A percentile compares a stretch with the other conserved stretches of the same genome.
These are phyloP conservation scores for Cephalotes varians DNA, from an alignment of 2,888 invertebrate species.

Conservation along the genomic window DNA sequence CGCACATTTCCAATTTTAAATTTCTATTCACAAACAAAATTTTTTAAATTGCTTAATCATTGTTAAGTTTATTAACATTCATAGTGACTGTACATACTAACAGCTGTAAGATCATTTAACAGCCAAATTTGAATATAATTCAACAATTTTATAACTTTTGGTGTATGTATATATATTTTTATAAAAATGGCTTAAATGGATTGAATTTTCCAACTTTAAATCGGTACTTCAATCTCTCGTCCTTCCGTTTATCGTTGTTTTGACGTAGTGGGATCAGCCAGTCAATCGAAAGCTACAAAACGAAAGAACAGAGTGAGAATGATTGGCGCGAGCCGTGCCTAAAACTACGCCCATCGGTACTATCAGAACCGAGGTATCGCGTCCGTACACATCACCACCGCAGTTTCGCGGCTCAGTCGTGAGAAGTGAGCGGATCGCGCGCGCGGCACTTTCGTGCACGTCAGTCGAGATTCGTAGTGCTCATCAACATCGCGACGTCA, in stretches of 20 bases:
- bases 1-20: background rate
- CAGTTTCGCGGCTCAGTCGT: constrained; percentile 50
- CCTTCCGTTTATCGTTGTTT: background rate
- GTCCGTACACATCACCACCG: constrained; percentile 42
- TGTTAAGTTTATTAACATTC: constrained; percentile 4
- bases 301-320: background rate
- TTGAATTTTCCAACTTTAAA: background rate
- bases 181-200: background rate
- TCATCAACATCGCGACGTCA: constrained; percentile 38
- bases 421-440: constrained; percentile 53
- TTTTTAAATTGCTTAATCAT: background rate
- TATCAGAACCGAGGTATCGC: constrained; percentile 59
- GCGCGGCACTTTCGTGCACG: constrained; percentile 4
- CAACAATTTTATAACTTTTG: background rate
- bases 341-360: constrained; percentile 51
- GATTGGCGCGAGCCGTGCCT: constrained; percentile 14
- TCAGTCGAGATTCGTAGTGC: constrained; percentile 19
- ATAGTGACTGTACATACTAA: too few species aligned
- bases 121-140: background rate
- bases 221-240: background rate
- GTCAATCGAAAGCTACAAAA: constrained; percentile 1
- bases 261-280: background rate
- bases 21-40: background rate
- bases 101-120: background rate
- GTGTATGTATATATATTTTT: background rate